A percentile compares a stretch with the other conserved stretches of the same genome.
Evolutionary conservation across 2,888 invertebrate species (phyloP).

Genomic region (Acanthoscelides obtectus): DNA sequence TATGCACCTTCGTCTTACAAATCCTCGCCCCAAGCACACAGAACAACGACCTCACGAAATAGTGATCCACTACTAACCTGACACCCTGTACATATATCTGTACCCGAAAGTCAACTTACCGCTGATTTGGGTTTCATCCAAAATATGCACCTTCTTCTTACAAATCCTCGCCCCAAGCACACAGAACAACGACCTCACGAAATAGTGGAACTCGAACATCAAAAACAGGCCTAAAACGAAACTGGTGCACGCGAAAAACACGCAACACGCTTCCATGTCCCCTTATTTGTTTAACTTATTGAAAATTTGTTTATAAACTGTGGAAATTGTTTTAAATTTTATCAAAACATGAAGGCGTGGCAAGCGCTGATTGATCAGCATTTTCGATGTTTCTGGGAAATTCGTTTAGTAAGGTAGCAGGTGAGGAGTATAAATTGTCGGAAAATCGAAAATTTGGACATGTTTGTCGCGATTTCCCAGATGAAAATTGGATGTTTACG

Average conservation of each 20-base stretch:
- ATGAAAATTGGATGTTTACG: neutral
- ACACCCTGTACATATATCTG: too few species aligned
- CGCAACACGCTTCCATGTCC: conserved; percentile 12
- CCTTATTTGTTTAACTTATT: neutral
- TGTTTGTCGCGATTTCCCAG: neutral
- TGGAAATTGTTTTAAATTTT: neutral
- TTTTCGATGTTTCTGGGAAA: neutral
- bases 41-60: conserved; percentile 65
- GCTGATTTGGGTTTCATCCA: conserved; percentile 63
- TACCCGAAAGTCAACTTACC: conserved; percentile 55
- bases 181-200: conserved; percentile 63
- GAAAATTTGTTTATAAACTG: neutral
- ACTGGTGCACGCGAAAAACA: conserved; percentile 14
- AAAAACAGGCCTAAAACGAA: conserved; percentile 54
- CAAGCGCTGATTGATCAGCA: neutral
- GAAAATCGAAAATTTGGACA: neutral
- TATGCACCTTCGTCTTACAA: conserved; percentile 58
- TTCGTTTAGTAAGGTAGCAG: neutral
- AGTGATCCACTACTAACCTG: too few species aligned
- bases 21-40: conserved; percentile 62
- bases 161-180: conserved; percentile 61
- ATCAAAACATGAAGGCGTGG: neutral
- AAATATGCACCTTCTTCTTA: conserved; percentile 59
- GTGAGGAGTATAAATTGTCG: neutral
- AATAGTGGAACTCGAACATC: conserved; percentile 69